A percentile compares a stretch with the other conserved stretches of the same genome.
These are phyloP conservation scores for Desmodus rotundus DNA, from an alignment of 2,113 vertebrate species.

Conservation along the genomic window DNA sequence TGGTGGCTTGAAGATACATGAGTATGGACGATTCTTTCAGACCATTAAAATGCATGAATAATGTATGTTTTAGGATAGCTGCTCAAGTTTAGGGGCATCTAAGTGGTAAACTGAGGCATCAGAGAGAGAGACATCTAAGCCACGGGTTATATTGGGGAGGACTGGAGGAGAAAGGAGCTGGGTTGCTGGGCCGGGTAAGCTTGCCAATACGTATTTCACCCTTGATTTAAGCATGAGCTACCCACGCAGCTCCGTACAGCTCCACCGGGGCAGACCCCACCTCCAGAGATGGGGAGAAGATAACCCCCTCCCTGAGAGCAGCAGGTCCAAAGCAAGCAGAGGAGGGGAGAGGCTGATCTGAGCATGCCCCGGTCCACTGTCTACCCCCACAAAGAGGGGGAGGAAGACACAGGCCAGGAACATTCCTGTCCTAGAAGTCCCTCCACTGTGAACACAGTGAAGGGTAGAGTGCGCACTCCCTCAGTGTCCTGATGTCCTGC, in stretches of 20 bases:
- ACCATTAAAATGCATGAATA: not conserved
- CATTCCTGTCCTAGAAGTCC: not conserved
- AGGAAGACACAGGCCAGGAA: not conserved
- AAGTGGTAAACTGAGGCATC: not conserved
- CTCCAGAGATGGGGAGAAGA: not conserved
- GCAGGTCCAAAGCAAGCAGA: not conserved
- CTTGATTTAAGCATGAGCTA: not conserved
- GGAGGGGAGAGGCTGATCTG: not conserved
- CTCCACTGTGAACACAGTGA: not conserved
- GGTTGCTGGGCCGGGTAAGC: not conserved
- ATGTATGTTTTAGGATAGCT: not conserved
- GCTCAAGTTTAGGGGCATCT: not conserved
- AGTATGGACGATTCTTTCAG: not conserved
- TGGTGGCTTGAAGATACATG: not conserved
- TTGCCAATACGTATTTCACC: not conserved
- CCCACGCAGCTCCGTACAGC: not conserved
- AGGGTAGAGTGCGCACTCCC: accelerated
- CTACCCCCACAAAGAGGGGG: too few species aligned
- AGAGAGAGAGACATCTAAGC: not conserved
- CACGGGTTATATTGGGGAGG: not conserved
- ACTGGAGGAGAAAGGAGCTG: not conserved
- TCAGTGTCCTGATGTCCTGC: not conserved
- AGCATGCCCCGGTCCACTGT: not conserved
- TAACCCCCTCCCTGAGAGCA: not conserved
- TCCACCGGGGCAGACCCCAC: not conserved